Evolutionary conservation across 1,140 invertebrate species (phyloP).

Genomic region (Diprion similis): DNA sequence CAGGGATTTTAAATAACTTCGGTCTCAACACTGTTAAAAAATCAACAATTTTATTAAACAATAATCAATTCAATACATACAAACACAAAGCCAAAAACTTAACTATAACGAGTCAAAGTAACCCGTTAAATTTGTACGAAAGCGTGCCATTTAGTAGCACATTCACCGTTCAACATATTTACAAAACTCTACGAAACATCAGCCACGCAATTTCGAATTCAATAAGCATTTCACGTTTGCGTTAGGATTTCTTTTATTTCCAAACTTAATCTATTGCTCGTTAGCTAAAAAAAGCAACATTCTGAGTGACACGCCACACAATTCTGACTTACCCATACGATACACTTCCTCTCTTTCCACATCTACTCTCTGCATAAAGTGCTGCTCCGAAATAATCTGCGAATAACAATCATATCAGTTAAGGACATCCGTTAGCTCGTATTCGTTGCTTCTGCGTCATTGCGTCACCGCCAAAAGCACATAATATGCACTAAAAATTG

Average conservation of each 20-base stretch:
- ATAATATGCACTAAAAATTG: not conserved
- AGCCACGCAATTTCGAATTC: conserved; percentile 44
- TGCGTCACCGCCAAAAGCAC: not conserved
- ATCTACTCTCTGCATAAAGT: conserved; percentile 46
- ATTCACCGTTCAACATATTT: conserved; percentile 18
- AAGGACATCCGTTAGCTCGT: not conserved
- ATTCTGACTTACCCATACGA: conserved; percentile 52
- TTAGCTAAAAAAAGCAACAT: conserved; percentile 7
- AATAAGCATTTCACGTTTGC: conserved; percentile 18
- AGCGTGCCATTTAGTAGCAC: conserved; percentile 28
- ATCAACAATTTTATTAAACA: conserved; percentile 38
- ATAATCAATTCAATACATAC: conserved; percentile 14
- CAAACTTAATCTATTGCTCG: not conserved
- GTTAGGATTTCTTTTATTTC: conserved; percentile 13
- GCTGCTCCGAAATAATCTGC: conserved; percentile 48
- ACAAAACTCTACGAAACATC: conserved; percentile 26
- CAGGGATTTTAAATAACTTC: conserved; percentile 30
- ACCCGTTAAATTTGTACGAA: conserved; percentile 29
- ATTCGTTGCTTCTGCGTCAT: not conserved
- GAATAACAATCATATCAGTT: conserved; percentile 23
- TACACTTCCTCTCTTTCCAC: conserved; percentile 50
- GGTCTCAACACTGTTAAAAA: conserved; percentile 27
- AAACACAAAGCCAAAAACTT: conserved; percentile 31
- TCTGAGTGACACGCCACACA: conserved; percentile 30
- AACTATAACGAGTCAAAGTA: conserved; percentile 21